Evolutionary conservation across 2,888 invertebrate genomes (phyloP).

Genomic region (Synergus laeviventris): DNA sequence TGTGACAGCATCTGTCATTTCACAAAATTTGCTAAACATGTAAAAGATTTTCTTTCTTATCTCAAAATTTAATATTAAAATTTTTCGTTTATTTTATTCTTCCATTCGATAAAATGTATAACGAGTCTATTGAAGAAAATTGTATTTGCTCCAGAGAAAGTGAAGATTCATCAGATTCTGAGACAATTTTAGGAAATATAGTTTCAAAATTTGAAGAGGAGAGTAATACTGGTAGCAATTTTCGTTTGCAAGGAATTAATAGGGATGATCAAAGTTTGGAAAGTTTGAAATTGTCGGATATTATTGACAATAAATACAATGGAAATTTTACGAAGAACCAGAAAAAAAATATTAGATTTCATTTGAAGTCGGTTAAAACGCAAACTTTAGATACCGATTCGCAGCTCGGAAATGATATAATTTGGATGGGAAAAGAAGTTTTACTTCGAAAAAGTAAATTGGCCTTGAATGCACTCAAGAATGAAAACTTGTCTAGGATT

Average conservation of each 20-base stretch:
- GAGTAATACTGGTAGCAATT: slow-evolving; percentile 5
- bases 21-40: background rate
- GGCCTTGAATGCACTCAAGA: slow-evolving; percentile 41
- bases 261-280: slow-evolving; percentile 13
- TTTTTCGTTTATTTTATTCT: background rate
- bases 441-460: background rate
- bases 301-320: background rate
- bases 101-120: background rate
- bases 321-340: background rate
- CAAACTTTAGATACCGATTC: background rate
- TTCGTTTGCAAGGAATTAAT: background rate
- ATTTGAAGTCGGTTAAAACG: background rate
- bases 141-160: background rate
- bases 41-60: background rate
- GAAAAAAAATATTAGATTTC: background rate
- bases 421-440: background rate
- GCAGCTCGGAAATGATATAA: background rate
- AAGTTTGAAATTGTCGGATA: background rate
- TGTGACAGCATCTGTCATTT: slow-evolving; percentile 20
- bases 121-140: background rate
- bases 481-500: slow-evolving; percentile 47
- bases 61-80: background rate
- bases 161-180: slow-evolving; percentile 21
- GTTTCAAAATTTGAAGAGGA: slow-evolving; percentile 3
- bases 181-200: background rate